A percentile compares a stretch with the other conserved stretches of the same genome.
Conservation (phyloP, 2,888 invertebrate genomes). For the Spicauda simplicius region DNA sequence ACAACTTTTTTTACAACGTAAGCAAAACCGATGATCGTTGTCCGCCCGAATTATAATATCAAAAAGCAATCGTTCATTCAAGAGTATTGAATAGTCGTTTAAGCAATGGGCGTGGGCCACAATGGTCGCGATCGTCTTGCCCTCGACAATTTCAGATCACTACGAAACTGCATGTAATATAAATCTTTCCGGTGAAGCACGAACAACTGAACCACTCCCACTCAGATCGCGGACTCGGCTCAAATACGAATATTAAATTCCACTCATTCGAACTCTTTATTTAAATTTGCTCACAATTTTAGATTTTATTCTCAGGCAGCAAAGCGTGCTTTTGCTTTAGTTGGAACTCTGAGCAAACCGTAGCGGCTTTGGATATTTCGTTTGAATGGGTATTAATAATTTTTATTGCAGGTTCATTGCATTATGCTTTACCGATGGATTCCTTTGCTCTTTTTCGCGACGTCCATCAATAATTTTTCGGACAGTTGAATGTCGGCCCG, state of each 20-base stretch:
- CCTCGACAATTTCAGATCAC: slow-evolving; percentile 82
- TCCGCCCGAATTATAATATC: slow-evolving; percentile 75
- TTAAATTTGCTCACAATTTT: slow-evolving; percentile 65
- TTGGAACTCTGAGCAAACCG: slow-evolving; percentile 36
- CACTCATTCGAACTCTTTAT: slow-evolving; percentile 76
- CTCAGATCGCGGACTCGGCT: slow-evolving; percentile 70
- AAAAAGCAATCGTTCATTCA: slow-evolving; percentile 83
- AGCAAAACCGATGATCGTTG: slow-evolving; percentile 67
- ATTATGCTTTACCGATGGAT: slow-evolving; percentile 70
- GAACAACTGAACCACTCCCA: slow-evolving; percentile 82
- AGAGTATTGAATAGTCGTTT: slow-evolving; percentile 81
- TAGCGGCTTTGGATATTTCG: slow-evolving; percentile 54
- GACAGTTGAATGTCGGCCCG: slow-evolving; percentile 75
- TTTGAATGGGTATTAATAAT: slow-evolving; percentile 79
- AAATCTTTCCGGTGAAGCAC: slow-evolving; percentile 84
- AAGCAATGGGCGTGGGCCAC: slow-evolving; percentile 78
- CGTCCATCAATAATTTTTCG: slow-evolving; percentile 79
- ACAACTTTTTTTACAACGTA: slow-evolving; percentile 65
- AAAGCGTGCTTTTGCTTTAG: slow-evolving; percentile 60
- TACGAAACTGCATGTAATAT: slow-evolving; percentile 84
- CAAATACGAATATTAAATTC: slow-evolving; percentile 83
- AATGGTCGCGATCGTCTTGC: slow-evolving; percentile 53
- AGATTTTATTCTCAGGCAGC: slow-evolving; percentile 63
- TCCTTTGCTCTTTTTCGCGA: slow-evolving; percentile 65
- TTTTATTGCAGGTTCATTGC: slow-evolving; percentile 79